Conservation (phyloP, 2,797 vertebrate species). For the Botia almorhae region DNA sequence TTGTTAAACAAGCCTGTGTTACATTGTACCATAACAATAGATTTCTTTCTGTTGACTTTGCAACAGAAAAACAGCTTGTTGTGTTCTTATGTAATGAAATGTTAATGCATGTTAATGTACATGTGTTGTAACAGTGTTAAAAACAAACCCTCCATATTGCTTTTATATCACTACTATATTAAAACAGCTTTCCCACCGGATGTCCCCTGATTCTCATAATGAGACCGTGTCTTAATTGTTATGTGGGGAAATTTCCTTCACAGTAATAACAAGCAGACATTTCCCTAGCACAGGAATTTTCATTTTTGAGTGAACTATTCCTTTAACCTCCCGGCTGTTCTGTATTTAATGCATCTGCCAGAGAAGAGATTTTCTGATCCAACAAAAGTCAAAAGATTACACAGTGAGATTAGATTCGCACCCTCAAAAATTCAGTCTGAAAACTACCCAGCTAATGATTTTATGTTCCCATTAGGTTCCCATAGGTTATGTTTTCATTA, state of each 20-base stretch:
- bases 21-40: not conserved
- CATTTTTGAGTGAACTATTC: too few relatives aligned
- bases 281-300: not conserved
- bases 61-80: not conserved
- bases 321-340: too few relatives aligned
- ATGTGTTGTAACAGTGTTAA: not conserved
- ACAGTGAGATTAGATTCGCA: too few relatives aligned
- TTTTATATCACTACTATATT: conserved; percentile 24
- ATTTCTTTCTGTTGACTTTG: not conserved
- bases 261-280: not conserved
- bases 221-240: conserved; percentile 31
- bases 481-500: too few relatives aligned
- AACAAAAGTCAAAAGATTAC: too few relatives aligned
- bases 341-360: too few relatives aligned
- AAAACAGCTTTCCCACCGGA: conserved; percentile 21
- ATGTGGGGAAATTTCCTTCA: conserved; percentile 19
- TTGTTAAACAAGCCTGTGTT: not conserved
- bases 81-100: not conserved
- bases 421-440: not conserved
- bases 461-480: too few relatives aligned
- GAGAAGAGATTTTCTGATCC: too few relatives aligned
- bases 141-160: conserved; percentile 4
- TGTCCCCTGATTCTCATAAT: conserved; percentile 31
- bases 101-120: not conserved
- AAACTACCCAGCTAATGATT: not conserved